Percentiles rank a stretch among this genome's conserved stretches.
Evolutionary conservation across 2,888 invertebrate species (phyloP).

Genomic region (Lymantria dispar): DNA sequence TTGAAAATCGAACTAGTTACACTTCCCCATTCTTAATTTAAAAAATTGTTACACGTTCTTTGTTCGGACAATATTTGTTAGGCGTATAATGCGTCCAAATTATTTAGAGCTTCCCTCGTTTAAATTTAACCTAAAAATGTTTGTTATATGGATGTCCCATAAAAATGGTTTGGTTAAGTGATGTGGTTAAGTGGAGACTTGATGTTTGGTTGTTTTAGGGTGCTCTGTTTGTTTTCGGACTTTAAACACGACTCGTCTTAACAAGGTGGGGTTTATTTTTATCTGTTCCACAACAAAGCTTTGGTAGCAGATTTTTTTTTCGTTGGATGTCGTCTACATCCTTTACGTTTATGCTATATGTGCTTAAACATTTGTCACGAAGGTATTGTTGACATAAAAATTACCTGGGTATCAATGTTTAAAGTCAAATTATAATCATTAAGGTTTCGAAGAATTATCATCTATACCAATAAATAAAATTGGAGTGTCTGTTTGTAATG

Average conservation of each 20-base stretch:
- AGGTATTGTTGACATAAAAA: not conserved
- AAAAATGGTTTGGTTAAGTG: constrained; percentile 67
- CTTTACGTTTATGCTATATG: constrained; percentile 20
- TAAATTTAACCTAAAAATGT: constrained; percentile 25
- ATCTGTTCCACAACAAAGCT: constrained; percentile 44
- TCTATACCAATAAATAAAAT: too few species aligned
- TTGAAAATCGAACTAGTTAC: constrained; percentile 63
- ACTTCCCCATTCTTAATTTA: constrained; percentile 58
- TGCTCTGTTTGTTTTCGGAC: constrained; percentile 63
- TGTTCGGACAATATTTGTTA: constrained; percentile 64
- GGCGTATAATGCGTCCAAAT: constrained; percentile 56
- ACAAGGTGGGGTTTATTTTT: constrained; percentile 70
- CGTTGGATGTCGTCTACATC: constrained; percentile 21
- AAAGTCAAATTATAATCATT: not conserved
- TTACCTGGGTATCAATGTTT: not conserved
- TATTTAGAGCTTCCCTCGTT: constrained; percentile 41
- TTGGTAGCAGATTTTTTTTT: constrained; percentile 36
- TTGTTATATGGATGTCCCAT: constrained; percentile 41
- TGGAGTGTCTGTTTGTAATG: too few species aligned
- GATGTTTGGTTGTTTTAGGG: constrained; percentile 78
- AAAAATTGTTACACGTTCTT: constrained; percentile 69
- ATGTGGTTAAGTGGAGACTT: constrained; percentile 73
- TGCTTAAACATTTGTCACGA: constrained; percentile 13
- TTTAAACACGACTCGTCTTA: constrained; percentile 68
- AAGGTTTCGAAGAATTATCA: too few species aligned